phyloP scores from a whole-genome alignment of 2,797 vertebrate species.

The Microhierax caerulescens region DNA sequence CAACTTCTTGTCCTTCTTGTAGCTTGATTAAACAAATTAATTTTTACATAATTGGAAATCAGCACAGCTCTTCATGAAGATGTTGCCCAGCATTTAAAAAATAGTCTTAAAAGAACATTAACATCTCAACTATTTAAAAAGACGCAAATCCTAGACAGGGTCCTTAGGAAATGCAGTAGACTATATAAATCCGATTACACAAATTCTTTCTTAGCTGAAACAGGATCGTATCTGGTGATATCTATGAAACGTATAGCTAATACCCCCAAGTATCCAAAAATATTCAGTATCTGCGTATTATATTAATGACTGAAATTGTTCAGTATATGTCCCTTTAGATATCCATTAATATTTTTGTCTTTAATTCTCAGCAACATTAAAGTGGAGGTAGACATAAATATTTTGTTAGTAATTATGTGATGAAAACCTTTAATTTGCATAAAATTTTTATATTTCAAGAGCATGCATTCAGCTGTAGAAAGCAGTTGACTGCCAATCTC shows the following conservation, averaged over 20 bases:
- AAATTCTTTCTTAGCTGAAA: conserved; percentile 2
- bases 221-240: not conserved
- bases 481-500: not conserved
- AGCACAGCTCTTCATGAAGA: not conserved
- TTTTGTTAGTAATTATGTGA: not conserved
- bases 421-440: not conserved
- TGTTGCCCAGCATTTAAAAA: conserved; percentile 27
- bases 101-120: not conserved
- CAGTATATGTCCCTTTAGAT: not conserved
- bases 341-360: not conserved
- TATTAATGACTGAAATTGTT: not conserved
- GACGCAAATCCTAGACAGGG: not conserved
- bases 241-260: conserved; percentile 14
- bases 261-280: not conserved
- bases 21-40: conserved; percentile 63
- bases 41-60: conserved; percentile 58
- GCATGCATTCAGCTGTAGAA: not conserved
- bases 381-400: not conserved
- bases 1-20: conserved; percentile 25
- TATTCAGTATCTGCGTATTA: not conserved
- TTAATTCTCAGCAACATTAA: not conserved
- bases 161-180: conserved; percentile 13
- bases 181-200: conserved; percentile 25
- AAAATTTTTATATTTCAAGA: not conserved
- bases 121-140: conserved; percentile 26